Evolutionary conservation across 2,113 vertebrate genomes (phyloP), one percentile per base, ranked within the genome.

Genomic region (Entelurus aequoreus): DNA sequence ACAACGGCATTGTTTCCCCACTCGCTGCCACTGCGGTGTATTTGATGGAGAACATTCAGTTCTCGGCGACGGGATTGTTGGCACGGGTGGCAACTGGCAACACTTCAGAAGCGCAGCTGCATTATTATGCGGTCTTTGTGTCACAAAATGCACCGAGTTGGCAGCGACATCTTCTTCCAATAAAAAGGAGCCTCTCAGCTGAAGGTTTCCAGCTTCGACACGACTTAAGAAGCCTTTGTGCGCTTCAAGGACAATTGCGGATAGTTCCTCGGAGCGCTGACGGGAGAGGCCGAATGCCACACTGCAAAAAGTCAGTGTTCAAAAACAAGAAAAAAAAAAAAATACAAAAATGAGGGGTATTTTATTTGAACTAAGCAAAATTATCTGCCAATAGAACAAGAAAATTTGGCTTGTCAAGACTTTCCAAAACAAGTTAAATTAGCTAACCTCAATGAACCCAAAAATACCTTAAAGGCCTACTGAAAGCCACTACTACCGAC

Each of bases 31-130:
- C n/a, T 10, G 42, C 4, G 5, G 42, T 4, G 37, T n/a, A 42
- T 19, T 37, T 56, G 37, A 40, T n/a, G 8, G 54, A 38, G 37
- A 42, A 40, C 37, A 40, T 56, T 56, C 37, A 16, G 54, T 42
- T 36, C 37, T 16, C 28, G 16, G 40, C 8, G 37, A 40, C 37
- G n/a, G 16, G 37, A 56, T 40, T 40, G n/a, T 16, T 56, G 54
- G 54, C 54, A 55, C n/a, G 36, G 38, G 28, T 37, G 54, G 54
- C 54, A 55, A 40, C 15, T 55, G 54, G 54, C 37, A 40, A n/a
- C 15, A 8, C 37, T 38, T 56, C 37, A 56, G 40, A 56, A 40
- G 8, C 42, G 54, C 37, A 56, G 54, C 54, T 56, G 54, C 37
- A n/a, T 16, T 37, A 42, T 12, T 46, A 46, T 46, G 19, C 54